phyloP scores from a whole-genome alignment of 2,113 vertebrate species.

The Cyprinodon brontotheroides region DNA sequence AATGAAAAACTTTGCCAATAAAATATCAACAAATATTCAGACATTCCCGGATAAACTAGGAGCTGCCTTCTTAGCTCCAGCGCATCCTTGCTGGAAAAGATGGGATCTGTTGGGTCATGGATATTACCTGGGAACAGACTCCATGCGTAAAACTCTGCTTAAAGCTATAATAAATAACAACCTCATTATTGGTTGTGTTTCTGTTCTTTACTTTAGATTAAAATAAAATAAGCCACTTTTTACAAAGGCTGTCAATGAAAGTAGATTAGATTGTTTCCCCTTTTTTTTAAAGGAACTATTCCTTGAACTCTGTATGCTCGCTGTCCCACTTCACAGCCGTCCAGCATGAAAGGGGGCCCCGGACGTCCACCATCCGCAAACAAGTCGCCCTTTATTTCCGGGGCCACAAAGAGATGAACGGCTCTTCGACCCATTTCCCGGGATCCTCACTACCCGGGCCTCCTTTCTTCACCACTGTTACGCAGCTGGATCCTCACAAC shows the following conservation, averaged over 20 bases:
- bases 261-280: neutral
- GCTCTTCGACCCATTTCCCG: slow-evolving; percentile 88
- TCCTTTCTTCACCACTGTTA: slow-evolving; percentile 94
- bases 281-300: slow-evolving; percentile 10
- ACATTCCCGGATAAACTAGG: neutral
- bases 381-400: slow-evolving; percentile 98
- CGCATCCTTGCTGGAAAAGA: neutral
- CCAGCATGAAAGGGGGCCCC: slow-evolving; percentile 95
- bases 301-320: slow-evolving; percentile 18
- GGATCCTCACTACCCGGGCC: slow-evolving; percentile 87
- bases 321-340: slow-evolving; percentile 82
- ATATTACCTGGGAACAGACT: neutral
- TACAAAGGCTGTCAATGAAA: neutral
- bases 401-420: slow-evolving; percentile 95
- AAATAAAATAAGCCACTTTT: slow-evolving; percentile 1
- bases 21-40: neutral
- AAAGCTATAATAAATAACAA: neutral
- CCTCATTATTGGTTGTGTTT: neutral
- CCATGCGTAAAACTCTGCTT: neutral
- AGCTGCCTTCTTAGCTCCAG: neutral
- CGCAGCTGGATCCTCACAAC: slow-evolving; percentile 93
- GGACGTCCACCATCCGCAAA: slow-evolving; percentile 97
- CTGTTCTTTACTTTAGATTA: neutral
- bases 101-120: neutral
- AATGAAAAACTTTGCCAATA: neutral